phyloP scores from a whole-genome alignment of 2,888 invertebrate species.

The Melieria omissa region DNA sequence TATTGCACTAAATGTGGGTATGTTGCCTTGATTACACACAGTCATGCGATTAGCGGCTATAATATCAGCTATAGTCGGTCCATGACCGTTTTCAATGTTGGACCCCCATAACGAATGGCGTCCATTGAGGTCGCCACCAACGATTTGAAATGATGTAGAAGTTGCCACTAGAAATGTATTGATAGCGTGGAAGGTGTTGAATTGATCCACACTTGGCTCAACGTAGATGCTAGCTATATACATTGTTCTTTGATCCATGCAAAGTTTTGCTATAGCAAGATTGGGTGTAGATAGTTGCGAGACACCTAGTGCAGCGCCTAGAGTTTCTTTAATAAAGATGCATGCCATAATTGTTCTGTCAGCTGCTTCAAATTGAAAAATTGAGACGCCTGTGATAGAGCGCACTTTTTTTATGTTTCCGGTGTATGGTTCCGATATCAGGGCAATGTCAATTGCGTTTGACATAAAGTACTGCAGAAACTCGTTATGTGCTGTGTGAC shows the following conservation, averaged over 20 bases:
- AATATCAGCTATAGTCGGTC: neutral
- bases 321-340: constrained; percentile 1
- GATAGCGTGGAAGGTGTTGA: no score
- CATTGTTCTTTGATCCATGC: neutral
- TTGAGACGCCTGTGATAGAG: no score
- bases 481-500: constrained; percentile 8
- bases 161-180: no score
- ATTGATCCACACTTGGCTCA: neutral
- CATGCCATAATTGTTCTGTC: neutral
- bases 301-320: constrained; percentile 5
- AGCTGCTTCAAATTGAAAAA: constrained; percentile 1
- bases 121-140: neutral
- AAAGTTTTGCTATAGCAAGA: neutral
- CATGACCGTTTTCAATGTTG: neutral
- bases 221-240: neutral
- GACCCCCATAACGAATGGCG: neutral
- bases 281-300: neutral
- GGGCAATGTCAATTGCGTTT: neutral
- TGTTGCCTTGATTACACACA: neutral
- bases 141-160: no score
- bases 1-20: neutral
- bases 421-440: constrained; percentile 3
- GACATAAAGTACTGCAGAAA: constrained; percentile 2
- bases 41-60: neutral
- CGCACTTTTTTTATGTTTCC: neutral